Percentiles rank a stretch among this genome's conserved stretches.
These are phyloP conservation scores for Holacanthella duospinosa DNA, from an alignment of 2,888 invertebrate genomes.

Conservation along the genomic window DNA sequence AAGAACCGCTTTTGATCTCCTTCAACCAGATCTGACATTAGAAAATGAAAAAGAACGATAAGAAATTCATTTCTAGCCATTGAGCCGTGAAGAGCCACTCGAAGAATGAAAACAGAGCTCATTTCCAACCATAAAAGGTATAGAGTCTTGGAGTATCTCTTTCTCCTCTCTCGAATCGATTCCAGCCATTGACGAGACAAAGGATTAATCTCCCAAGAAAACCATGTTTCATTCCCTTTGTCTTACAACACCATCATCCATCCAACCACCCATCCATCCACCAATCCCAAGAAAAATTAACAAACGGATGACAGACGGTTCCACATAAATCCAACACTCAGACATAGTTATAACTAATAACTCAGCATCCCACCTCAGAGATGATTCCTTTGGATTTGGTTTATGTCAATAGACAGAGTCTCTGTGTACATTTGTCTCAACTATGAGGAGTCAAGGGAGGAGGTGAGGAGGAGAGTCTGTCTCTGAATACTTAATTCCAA, in stretches of 20 bases:
- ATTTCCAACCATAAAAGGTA: background rate
- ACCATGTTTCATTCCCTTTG: background rate
- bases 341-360: too few species aligned
- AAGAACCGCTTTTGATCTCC: background rate
- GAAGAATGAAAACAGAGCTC: background rate
- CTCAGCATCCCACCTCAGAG: too few species aligned
- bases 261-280: too few species aligned
- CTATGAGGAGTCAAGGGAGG: too few species aligned
- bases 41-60: constrained; percentile 23
- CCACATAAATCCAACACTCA: too few species aligned
- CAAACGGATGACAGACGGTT: background rate
- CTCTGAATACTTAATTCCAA: background rate
- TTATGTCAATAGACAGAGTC: too few species aligned
- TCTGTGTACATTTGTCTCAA: too few species aligned
- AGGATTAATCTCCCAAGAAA: background rate
- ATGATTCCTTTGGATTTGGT: too few species aligned
- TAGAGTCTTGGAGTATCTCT: too few species aligned
- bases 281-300: background rate
- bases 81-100: background rate
- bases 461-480: background rate
- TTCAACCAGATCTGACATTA: background rate
- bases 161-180: background rate
- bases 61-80: constrained; percentile 22
- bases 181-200: background rate
- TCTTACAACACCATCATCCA: background rate